Evolutionary conservation across 1,140 invertebrate genomes (phyloP).

Genomic region (Panagrolaimus sp.): DNA sequence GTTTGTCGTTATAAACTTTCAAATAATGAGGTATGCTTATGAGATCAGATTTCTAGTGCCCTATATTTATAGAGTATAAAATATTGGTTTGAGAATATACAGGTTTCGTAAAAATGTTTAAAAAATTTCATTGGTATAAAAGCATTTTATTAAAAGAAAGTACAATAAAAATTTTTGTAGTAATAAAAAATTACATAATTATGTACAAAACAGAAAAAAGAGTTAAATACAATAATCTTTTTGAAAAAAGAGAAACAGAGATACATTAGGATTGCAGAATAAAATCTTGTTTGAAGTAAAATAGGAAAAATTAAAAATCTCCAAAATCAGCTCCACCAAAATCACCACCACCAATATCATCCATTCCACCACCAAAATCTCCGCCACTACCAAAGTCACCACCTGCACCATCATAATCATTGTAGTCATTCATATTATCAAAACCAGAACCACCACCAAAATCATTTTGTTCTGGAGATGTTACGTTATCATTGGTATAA

Average conservation of each 20-base stretch:
- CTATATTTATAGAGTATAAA: too few relatives aligned
- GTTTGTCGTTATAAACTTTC: too few relatives aligned
- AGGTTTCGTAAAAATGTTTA: too few relatives aligned
- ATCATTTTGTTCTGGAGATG: constrained; percentile 17
- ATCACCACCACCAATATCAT: constrained; percentile 36
- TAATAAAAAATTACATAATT: too few relatives aligned
- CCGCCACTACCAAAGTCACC: constrained; percentile 23
- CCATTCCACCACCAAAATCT: constrained; percentile 20
- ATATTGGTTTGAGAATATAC: too few relatives aligned
- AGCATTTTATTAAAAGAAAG: too few relatives aligned
- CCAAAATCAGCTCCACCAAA: constrained; percentile 13
- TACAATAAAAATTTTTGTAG: too few relatives aligned
- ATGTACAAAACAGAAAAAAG: neutral
- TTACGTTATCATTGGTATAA: constrained; percentile 12
- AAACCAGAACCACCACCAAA: constrained; percentile 15
- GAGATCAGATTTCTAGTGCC: too few relatives aligned
- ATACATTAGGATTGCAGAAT: neutral
- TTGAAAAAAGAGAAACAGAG: constrained; percentile 2
- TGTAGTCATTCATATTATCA: constrained; percentile 20
- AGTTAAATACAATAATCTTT: neutral
- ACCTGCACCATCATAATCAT: constrained; percentile 33
- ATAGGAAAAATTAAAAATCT: neutral
- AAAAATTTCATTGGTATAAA: too few relatives aligned
- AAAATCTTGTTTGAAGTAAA: neutral
- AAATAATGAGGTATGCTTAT: too few relatives aligned